Conservation (phyloP, 2,888 invertebrate species). For the Clusia tigrina region DNA sequence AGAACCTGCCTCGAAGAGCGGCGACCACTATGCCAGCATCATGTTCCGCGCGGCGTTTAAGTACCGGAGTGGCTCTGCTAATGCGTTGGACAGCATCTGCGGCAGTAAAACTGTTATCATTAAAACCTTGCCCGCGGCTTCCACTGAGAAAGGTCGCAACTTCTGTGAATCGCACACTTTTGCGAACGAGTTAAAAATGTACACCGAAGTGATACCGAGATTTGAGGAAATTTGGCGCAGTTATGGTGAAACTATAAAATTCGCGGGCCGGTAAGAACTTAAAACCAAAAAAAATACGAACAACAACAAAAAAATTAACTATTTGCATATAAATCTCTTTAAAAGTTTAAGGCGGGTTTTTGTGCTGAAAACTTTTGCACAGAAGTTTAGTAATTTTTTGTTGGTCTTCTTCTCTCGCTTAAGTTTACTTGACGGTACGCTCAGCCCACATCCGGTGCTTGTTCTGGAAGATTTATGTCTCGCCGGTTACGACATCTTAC, state of each 20-base stretch:
- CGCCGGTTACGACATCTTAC: not conserved
- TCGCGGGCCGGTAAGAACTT: not conserved
- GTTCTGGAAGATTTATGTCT: conserved; percentile 1
- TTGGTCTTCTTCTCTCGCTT: not conserved
- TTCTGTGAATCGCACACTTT: not conserved
- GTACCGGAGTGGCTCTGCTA: not conserved
- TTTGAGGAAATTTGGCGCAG: not conserved
- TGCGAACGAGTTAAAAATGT: not conserved
- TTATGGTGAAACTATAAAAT: not conserved
- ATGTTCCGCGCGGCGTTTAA: conserved; percentile 25
- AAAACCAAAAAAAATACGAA: not conserved
- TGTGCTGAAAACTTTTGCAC: not conserved
- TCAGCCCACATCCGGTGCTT: not conserved
- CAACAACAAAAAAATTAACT: not conserved
- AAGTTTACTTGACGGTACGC: not conserved
- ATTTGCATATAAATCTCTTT: not conserved
- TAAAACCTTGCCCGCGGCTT: not conserved
- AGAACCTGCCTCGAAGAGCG: conserved; percentile 17
- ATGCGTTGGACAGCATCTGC: no score
- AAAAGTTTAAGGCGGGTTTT: not conserved
- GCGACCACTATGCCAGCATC: conserved; percentile 31
- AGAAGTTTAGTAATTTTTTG: not conserved
- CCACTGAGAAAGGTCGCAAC: not conserved
- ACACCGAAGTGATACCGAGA: not conserved
- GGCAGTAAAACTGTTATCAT: not conserved